Percentiles rank a stretch among this genome's conserved stretches.
Evolutionary conservation across 2,888 invertebrate genomes (phyloP).

Genomic region (Kuschelorhynchus macadamiae): DNA sequence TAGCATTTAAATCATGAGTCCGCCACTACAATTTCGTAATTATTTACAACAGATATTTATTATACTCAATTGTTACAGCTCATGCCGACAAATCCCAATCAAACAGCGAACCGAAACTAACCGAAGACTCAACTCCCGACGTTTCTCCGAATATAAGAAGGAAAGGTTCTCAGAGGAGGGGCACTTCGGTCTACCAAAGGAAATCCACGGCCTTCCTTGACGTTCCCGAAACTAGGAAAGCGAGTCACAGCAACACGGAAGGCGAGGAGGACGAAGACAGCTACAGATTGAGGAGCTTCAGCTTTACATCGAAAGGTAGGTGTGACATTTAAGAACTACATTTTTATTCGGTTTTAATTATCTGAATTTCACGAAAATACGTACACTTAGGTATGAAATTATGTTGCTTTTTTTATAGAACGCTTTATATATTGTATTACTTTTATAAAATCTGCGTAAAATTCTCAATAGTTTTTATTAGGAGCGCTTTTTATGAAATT

Average conservation of each 20-base stretch:
- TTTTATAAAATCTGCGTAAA: no score
- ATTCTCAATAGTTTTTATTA: no score
- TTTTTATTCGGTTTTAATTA: no score
- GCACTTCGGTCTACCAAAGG: conserved; percentile 71
- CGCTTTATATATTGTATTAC: no score
- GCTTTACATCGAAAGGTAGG: conserved; percentile 90
- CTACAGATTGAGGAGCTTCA: conserved; percentile 92
- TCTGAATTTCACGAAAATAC: no score
- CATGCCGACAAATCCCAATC: conserved; percentile 73
- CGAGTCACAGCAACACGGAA: conserved; percentile 53
- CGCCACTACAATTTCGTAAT: no score
- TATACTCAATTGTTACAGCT: conserved; percentile 48
- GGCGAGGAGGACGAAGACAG: conserved; percentile 85
- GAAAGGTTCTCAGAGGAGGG: conserved; percentile 72
- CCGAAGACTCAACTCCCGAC: conserved; percentile 74
- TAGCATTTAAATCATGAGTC: no score
- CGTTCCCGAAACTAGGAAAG: conserved; percentile 72
- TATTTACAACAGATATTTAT: no score
- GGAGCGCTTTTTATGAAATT: no score
- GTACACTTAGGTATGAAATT: no score
- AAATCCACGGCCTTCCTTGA: conserved; percentile 82
- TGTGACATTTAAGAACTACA: no score
- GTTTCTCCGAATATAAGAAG: conserved; percentile 78
- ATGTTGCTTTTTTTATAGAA: no score
- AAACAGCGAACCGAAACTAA: conserved; percentile 78